Evolutionary conservation across 1,140 invertebrate genomes (phyloP), one percentile per base, ranked within the genome.

Genomic region (Orius insidiosus): DNA sequence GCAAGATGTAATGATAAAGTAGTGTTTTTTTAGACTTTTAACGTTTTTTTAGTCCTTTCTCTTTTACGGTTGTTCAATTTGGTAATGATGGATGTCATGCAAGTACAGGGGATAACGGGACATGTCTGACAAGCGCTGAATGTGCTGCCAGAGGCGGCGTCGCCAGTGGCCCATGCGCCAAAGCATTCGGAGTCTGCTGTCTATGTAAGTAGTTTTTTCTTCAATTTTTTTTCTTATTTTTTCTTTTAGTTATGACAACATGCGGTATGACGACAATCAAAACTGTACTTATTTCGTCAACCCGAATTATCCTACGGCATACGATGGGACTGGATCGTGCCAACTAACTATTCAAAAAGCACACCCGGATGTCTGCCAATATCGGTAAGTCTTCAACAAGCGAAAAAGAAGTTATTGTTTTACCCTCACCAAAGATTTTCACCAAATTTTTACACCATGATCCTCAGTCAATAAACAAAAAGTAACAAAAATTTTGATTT

Each of bases 271-370:
- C 71, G 2, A 79, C 79, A 1, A 68, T 11, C 76, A 85, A 56
- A 89, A 89, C 59, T 76, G 77, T 4, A 85, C 83, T 0, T 84
- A 85, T 57, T 88, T 88, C 55, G 80, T 85, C 4, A 85, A 85
- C 59, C 67, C 67, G 8, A 78, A 78, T 47, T 85, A 82, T 63
- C 84, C 84, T 1, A 70, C 72, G 7, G 57, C 68, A 1, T 84
- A 74, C 50, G 79, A 86, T 52, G 76, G 71, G 1, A 80, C 80
- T 0, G 77, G 80, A 4, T 84, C 81, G 8, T 89, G 85, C 55
- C 84, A 87, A 57, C 67, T 87, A 0, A 85, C 80, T 0, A 62
- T 89, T 9, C 59, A 81, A 32, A 87, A 88, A 59, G 65, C 73
- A 5, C 70, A 78, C 58, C 68, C 74, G 0, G 76, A 81, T 53